These are phyloP conservation scores for Pteria penguin DNA, from an alignment of 2,888 invertebrate genomes.

Conservation along the genomic window DNA sequence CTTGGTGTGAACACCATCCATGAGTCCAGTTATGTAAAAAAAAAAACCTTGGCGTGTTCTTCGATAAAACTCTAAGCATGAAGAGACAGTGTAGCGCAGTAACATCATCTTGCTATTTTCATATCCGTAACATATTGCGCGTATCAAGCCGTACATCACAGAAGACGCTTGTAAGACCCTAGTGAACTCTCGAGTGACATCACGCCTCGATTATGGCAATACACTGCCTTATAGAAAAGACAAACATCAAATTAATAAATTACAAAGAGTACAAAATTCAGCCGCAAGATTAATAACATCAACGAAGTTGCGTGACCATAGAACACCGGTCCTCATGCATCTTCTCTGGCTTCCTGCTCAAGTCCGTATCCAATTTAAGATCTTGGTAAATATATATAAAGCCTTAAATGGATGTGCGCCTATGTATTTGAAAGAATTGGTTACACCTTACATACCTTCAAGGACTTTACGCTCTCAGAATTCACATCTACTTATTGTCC, in stretches of 20 bases:
- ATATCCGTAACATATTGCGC: not conserved
- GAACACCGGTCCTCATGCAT: conserved; percentile 11
- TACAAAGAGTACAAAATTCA: conserved; percentile 20
- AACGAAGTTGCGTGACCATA: conserved; percentile 17
- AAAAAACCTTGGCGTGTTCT: conserved; percentile 2
- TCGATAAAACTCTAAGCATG: not conserved
- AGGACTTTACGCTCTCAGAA: not conserved
- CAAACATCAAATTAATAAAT: not conserved
- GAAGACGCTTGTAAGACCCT: conserved; percentile 18
- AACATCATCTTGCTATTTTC: not conserved
- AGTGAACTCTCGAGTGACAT: conserved; percentile 5
- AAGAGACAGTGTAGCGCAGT: not conserved
- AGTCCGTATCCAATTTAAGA: conserved; percentile 15
- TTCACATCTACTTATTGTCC: not conserved
- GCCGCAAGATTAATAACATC: conserved; percentile 4
- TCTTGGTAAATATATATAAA: conserved; percentile 6
- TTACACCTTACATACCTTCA: not conserved
- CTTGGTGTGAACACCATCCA: too few relatives aligned
- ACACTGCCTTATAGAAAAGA: not conserved
- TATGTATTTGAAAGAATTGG: conserved; percentile 1
- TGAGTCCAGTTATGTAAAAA: too few relatives aligned
- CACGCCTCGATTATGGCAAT: conserved; percentile 22
- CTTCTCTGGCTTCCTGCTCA: conserved; percentile 28
- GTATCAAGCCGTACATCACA: too few relatives aligned
- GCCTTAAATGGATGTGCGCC: conserved; percentile 1